Evolutionary conservation across 2,888 invertebrate species (phyloP), one percentile per base, ranked within the genome.

Genomic region (Rhodophaea formosa): DNA sequence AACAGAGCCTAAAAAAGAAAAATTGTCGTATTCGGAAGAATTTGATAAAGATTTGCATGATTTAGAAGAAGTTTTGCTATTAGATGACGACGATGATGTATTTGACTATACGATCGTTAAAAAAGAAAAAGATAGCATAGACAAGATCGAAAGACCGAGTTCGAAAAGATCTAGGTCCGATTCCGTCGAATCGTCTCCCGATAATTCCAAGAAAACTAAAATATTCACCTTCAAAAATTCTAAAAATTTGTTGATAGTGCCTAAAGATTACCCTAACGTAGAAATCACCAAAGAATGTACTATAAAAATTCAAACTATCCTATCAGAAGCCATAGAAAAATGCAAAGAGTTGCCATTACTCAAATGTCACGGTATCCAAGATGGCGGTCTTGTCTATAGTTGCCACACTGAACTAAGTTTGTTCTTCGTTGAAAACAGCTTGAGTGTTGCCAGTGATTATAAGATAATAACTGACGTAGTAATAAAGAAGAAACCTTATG

Each of bases 361-460:
- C 0, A 75, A 80, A 61, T 86, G 83, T 63, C 71, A 79, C 44
- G 86, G 86, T 1, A 62, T 79, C 0, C 64, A 77, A 70, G 68
- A 79, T 63, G 78, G 77, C 59, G 74, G 65, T 0, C 29, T 87
- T 0, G 51, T 80, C 0, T 86, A 86, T 54, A 74, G 68, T 62
- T 87, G 85, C 63, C 71, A 80, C 42, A 71, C 71, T 23, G 68
- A 77, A 61, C 65, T 68, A 10, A 70, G 76, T 29, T 70, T 64
- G 46, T 29, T 59, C 0, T 75, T 79, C 67, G 59, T 82, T 1
- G 57, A 66, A 57, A 65, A 66, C 3, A 49, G 63, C 8, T 14
- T 74, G 8, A 59, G 58, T 54, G 62, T 58, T 56, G 60, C 59
- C 59, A 67, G 59, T 32, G 58, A 65, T 39, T 59, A 72, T 7